phyloP scores from a whole-genome alignment of 2,888 invertebrate genomes.

The Rotaria magnacalcarata region DNA sequence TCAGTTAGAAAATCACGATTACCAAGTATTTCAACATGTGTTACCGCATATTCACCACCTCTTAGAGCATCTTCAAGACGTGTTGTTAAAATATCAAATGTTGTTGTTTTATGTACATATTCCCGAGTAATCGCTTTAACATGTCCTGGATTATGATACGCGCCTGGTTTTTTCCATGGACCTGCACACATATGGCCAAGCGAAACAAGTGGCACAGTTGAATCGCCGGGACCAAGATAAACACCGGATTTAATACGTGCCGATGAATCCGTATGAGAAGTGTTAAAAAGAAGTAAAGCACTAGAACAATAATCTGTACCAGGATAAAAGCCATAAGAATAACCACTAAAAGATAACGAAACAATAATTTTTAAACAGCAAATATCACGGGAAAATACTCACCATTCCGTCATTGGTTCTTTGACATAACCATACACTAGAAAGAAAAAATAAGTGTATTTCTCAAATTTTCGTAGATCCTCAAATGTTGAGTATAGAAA shows the following conservation, averaged over 20 bases:
- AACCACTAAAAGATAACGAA: not conserved
- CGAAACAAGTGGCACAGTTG: not conserved
- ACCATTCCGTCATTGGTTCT: slow-evolving; percentile 28
- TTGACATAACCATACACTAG: slow-evolving; percentile 19
- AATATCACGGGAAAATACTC: not conserved
- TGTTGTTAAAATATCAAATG: slow-evolving; percentile 24
- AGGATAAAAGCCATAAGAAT: slow-evolving; percentile 16
- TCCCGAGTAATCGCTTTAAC: slow-evolving; percentile 1
- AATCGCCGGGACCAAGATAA: slow-evolving; percentile 7
- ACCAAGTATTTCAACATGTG: slow-evolving; percentile 12
- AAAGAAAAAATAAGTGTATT: not conserved
- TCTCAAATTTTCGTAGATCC: too few species aligned
- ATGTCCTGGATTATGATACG: not conserved
- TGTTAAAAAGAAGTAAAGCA: slow-evolving; percentile 6
- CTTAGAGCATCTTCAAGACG: slow-evolving; percentile 9
- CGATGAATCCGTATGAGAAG: not conserved
- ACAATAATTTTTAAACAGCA: not conserved
- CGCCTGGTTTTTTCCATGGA: not conserved
- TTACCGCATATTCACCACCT: not conserved
- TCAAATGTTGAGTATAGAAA: too few species aligned
- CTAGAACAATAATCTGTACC: not conserved
- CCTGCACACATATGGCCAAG: slow-evolving; percentile 19
- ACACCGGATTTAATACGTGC: not conserved
- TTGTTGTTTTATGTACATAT: slow-evolving; percentile 32
- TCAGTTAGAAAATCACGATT: slow-evolving; percentile 29